Evolutionary conservation across 30 jellyfish, hydroid and myxozoan genomes (phyloP), one percentile per base, ranked within the genome.

Genomic region (Rhopilema esculentum): DNA sequence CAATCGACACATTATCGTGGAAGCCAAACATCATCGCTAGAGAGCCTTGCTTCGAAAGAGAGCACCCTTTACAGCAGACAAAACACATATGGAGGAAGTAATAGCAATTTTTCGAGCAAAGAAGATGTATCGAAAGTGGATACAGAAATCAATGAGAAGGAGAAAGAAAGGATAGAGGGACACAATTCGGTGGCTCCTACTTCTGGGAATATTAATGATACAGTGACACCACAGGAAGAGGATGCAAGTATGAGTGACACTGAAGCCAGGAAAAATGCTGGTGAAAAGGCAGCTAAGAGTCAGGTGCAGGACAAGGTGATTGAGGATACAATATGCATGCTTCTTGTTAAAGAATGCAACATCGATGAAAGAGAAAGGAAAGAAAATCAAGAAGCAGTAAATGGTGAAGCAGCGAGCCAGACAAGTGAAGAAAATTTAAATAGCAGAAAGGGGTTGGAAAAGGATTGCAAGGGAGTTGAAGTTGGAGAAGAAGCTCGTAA

Each of bases 1-100:
- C 27, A 50, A 16, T 6, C 77, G 19, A 16, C 49, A 0, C 29
- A 49, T 18, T 51, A 62, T 22, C 32, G 23, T 7, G 27, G 51
- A 19, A 24, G 76, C 33, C 15, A 77, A 26, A 77, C 48, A 24
- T 77, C 87, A 1, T 77, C 87, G 62, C 24, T 50, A 1, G 87
- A 77, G 75, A 50, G 76, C 16, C 20, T 75, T 1, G 69, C 12
- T 40, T 75, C 30, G 30, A 40, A 40, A 40, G 57, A 12, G 57
- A 40, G 57, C 12, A 6, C 57, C 9, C 12, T 40, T 40, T 40
- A 40, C 12, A 40, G 57, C 57, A 40, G 57, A 12, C 57, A 40
- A 40, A 40, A 12, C 12, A 40, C 57, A 6, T 2, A 12, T 40
- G 57, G 57, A 6, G 57, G 57, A 12, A 40, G 57, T 40, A 12